Conservation (phyloP, 2,797 vertebrate genomes). For the Eremophila alpestris region DNA sequence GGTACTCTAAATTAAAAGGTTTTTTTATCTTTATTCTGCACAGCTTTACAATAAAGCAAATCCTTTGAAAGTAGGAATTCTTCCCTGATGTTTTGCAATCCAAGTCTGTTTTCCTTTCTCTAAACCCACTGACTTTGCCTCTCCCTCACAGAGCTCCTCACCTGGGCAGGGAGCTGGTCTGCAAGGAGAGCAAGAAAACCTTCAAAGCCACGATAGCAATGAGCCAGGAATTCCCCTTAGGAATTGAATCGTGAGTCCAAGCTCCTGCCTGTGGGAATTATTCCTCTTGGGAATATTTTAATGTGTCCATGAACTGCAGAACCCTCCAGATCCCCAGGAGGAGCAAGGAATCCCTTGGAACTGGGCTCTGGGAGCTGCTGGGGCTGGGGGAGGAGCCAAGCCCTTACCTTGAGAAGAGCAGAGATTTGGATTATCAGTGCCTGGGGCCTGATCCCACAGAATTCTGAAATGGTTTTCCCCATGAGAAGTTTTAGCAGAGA, state of each 20-base stretch:
- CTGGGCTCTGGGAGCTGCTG: neutral
- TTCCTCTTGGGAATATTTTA: neutral
- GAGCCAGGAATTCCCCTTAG: slow-evolving; percentile 97
- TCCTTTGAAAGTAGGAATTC: neutral
- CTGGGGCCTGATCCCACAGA: neutral
- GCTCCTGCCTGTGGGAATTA: rapidly evolving
- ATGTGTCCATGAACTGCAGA: neutral
- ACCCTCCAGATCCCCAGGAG: rapidly evolving
- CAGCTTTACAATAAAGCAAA: neutral
- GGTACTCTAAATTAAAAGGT: neutral
- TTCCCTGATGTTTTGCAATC: neutral
- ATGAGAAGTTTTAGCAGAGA: neutral
- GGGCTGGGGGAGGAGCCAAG: neutral
- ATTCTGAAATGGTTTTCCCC: rapidly evolving
- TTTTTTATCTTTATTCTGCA: neutral
- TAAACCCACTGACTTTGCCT: neutral
- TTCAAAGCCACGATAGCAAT: slow-evolving; percentile 99
- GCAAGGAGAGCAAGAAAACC: slow-evolving; percentile 98
- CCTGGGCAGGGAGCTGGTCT: slow-evolving; percentile 94
- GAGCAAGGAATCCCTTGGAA: no score
- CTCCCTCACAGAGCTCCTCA: slow-evolving; percentile 87
- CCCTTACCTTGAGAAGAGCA: rapidly evolving
- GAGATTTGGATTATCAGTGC: neutral
- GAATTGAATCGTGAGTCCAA: slow-evolving; percentile 93
- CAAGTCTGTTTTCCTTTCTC: neutral